A percentile compares a stretch with the other conserved stretches of the same genome.
Evolutionary conservation across 2,113 vertebrate species (phyloP).

Genomic region (Lophochroa leadbeateri): DNA sequence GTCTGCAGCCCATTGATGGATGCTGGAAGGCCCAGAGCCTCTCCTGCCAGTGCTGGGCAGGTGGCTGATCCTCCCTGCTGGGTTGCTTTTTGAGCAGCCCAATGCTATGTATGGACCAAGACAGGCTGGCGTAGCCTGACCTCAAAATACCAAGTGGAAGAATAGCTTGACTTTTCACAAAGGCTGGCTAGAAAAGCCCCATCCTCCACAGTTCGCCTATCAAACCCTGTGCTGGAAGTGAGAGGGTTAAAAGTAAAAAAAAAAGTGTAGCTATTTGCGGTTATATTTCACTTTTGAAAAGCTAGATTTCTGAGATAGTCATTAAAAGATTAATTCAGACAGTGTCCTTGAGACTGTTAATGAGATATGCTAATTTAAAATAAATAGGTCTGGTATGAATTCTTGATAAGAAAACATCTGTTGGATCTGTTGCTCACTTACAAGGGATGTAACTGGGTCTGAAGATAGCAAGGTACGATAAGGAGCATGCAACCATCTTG

Average conservation of each 20-base stretch:
- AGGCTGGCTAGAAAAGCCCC: not conserved
- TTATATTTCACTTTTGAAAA: not conserved
- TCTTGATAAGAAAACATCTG: conserved; percentile 80
- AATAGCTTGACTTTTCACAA: not conserved
- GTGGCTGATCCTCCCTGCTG: fast-evolving
- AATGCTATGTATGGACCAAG: not conserved
- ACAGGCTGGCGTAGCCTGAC: not conserved
- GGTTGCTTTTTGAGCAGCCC: not conserved
- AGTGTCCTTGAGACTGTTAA: conserved; percentile 77
- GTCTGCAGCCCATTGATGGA: not conserved
- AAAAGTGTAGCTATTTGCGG: conserved; percentile 5
- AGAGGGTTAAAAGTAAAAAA: conserved; percentile 12
- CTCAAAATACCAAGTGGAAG: not conserved
- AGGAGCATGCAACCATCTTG: not conserved
- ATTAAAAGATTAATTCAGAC: conserved; percentile 71
- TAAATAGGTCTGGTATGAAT: conserved; percentile 76
- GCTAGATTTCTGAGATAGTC: conserved; percentile 45
- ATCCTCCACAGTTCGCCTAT: fast-evolving
- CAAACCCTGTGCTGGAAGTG: not conserved
- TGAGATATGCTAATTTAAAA: conserved; percentile 78
- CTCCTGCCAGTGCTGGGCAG: fast-evolving
- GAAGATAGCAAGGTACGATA: conserved; percentile 41
- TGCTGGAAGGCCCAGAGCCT: not conserved
- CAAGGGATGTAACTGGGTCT: conserved; percentile 41
- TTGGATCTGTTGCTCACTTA: conserved; percentile 59